A percentile compares a stretch with the other conserved stretches of the same genome.
Conservation (phyloP, 2,888 invertebrate species). For the Lottia scabra region DNA sequence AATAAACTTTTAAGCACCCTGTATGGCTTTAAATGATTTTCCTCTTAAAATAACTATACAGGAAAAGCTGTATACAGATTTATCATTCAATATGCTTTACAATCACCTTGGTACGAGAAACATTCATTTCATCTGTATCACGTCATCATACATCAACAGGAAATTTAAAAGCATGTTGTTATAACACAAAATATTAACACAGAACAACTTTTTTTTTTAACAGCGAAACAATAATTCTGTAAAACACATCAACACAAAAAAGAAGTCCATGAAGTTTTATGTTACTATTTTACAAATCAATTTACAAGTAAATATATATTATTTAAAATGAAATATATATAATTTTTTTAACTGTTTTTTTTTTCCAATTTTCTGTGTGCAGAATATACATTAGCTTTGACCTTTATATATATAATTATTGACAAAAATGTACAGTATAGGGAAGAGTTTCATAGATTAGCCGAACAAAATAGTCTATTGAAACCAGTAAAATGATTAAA, state of each 20-base stretch:
- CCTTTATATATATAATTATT: neutral
- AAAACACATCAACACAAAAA: neutral
- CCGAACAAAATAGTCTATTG: too few relatives aligned
- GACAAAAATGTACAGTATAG: too few relatives aligned
- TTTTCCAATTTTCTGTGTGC: neutral
- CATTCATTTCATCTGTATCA: neutral
- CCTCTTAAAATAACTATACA: too few relatives aligned
- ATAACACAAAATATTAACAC: neutral
- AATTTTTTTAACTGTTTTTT: neutral
- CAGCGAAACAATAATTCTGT: neutral
- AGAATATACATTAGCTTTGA: conserved; percentile 1
- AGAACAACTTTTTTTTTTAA: neutral
- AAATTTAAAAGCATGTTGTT: neutral
- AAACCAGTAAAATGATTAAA: too few relatives aligned
- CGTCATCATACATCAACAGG: neutral
- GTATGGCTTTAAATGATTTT: too few relatives aligned
- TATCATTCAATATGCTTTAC: too few relatives aligned
- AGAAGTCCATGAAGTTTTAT: neutral
- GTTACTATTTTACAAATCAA: conserved; percentile 1
- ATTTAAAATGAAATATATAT: neutral
- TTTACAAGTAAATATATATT: conserved; percentile 1
- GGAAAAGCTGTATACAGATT: too few relatives aligned
- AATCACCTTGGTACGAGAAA: neutral
- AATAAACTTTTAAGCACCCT: too few relatives aligned
- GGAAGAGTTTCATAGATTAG: too few relatives aligned